Evolutionary conservation across 2,888 invertebrate genomes (phyloP), one percentile per base, ranked within the genome.

Genomic region (Coenonympha arcania): DNA sequence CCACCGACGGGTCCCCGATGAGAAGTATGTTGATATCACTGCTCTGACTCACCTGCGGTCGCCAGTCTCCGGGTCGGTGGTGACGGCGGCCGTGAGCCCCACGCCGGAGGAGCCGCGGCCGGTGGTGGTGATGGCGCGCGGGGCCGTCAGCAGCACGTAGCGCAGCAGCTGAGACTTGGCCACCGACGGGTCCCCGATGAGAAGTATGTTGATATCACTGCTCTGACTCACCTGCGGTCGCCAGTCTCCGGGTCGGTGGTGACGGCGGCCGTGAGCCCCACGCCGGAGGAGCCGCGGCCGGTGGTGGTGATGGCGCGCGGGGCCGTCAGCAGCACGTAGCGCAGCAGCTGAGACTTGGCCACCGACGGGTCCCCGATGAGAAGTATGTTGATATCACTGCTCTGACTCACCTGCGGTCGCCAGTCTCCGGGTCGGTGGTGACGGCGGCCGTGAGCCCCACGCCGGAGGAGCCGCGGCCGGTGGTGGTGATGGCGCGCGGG

Each of bases 371-470:
- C 30, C 13, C 30, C n/a, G n/a, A n/a, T n/a, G n/a, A n/a, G n/a
- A n/a, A n/a, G n/a, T n/a, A n/a, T n/a, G n/a, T n/a, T n/a, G n/a
- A n/a, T n/a, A n/a, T n/a, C n/a, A n/a, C n/a, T n/a, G n/a, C n/a
- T n/a, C n/a, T n/a, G n/a, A n/a, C n/a, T n/a, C n/a, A 48, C 11
- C 39, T 37, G 20, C 37, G 20, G 22, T 37, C 37, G n/a, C 95
- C 96, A 2, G 96, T 96, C 70, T 99, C 99, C 50, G 93, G 92
- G 76, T 99, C 99, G 0, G 94, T 93, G 5, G 98, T 98, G 3
- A 99, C 99, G 6, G 99, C 99, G 4, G 99, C 99, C 0, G 99
- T 99, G 51, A 99, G 88, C 85, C 99, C 99, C 2, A 99, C 99
- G 47, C 99, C 99, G 0, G 98, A 97, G 2, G 98, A 98, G 9